These are phyloP conservation scores for Cuniculus paca DNA, from an alignment of 2,797 vertebrate genomes.

Conservation along the genomic window DNA sequence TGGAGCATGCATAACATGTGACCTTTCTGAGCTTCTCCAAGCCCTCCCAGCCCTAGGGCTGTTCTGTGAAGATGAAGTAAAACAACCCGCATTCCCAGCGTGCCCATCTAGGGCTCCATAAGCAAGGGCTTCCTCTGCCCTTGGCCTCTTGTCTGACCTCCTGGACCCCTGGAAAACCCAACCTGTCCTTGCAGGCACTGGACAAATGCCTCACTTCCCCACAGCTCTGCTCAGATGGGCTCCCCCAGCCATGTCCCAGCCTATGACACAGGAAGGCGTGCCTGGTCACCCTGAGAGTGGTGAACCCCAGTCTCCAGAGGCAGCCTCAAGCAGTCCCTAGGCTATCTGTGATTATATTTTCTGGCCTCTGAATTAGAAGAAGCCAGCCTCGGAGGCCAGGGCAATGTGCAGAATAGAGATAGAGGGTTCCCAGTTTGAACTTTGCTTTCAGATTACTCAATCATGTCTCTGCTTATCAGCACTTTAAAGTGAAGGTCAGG, in stretches of 20 bases:
- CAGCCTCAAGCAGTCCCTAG: background rate
- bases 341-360: background rate
- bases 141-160: background rate
- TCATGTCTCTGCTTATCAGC: background rate
- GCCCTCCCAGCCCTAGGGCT: background rate
- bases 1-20: too few species aligned
- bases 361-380: constrained; percentile 6
- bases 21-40: background rate
- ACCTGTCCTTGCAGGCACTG: background rate
- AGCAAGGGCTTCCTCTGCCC: background rate
- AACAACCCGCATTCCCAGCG: background rate
- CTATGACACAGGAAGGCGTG: background rate
- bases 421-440: background rate
- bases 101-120: fast-evolving
- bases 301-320: background rate
- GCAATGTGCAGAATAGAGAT: background rate
- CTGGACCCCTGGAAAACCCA: background rate
- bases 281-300: background rate
- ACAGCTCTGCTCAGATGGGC: background rate
- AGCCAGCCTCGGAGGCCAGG: background rate
- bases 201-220: background rate
- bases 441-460: constrained; percentile 29
- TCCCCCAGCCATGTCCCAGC: background rate
- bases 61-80: background rate
- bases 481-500: background rate